phyloP scores from a whole-genome alignment of 2,888 invertebrate genomes.

The Eumerus sabulonum region DNA sequence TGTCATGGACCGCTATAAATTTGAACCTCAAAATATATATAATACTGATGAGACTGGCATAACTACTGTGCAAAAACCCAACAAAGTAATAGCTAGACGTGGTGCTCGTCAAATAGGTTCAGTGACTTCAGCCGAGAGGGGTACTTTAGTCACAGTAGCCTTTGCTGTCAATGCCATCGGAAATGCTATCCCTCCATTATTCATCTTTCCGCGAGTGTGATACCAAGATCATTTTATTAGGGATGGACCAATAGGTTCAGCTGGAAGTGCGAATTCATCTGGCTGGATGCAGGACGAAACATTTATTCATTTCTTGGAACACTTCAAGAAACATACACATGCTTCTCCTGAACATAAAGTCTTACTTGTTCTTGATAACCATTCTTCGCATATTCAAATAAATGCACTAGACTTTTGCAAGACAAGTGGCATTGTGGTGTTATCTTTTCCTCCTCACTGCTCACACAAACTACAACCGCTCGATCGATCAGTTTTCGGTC shows the following conservation, averaged over 20 bases:
- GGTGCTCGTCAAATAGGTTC: not conserved
- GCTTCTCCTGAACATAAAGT: not conserved
- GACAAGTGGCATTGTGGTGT: not conserved
- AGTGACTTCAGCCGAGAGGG: not conserved
- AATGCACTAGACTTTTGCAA: not conserved
- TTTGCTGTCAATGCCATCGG: not conserved
- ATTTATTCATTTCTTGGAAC: not conserved
- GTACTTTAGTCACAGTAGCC: not conserved
- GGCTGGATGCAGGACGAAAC: constrained; percentile 47
- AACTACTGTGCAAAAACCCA: not conserved
- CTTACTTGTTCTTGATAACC: not conserved
- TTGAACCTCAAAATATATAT: not conserved
- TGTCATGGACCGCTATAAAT: too few species aligned
- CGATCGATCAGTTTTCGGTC: too few species aligned
- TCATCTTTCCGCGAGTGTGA: not conserved
- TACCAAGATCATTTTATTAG: not conserved
- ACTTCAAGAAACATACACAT: not conserved
- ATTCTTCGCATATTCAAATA: not conserved
- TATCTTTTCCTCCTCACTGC: constrained; percentile 27
- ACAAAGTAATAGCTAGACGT: not conserved
- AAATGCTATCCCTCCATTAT: not conserved
- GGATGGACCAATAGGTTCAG: not conserved
- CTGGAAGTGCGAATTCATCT: constrained; percentile 26
- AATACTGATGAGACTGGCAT: not conserved
- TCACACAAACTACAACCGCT: too few species aligned